phyloP scores from a whole-genome alignment of 2,797 vertebrate genomes.

The Fratercula arctica region DNA sequence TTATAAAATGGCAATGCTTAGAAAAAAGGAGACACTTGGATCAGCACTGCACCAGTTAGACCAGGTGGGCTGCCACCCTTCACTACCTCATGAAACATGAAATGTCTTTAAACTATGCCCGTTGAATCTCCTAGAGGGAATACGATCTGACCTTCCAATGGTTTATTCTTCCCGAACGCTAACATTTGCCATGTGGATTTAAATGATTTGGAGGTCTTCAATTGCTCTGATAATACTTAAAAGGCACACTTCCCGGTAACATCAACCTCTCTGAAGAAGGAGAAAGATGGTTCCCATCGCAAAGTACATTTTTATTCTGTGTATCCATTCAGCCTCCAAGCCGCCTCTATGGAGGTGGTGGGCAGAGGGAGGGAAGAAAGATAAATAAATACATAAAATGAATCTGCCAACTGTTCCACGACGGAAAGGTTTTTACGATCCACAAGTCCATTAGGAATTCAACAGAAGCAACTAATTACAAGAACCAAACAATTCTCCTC shows the following conservation, averaged over 20 bases:
- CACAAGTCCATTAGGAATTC: conserved; percentile 41
- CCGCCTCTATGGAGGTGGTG: neutral
- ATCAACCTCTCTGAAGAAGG: neutral
- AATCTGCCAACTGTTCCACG: conserved; percentile 32
- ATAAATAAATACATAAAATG: neutral
- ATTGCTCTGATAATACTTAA: neutral
- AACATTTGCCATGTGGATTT: neutral
- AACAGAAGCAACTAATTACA: conserved; percentile 65
- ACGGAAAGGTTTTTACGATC: conserved; percentile 31
- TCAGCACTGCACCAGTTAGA: neutral
- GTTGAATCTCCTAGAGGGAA: neutral
- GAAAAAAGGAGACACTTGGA: neutral
- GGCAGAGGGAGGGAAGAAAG: neutral
- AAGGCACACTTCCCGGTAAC: neutral
- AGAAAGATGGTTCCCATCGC: neutral
- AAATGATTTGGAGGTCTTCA: neutral
- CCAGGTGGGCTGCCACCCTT: neutral
- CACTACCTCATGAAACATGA: neutral
- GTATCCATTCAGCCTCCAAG: neutral
- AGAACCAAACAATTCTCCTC: conserved; percentile 12
- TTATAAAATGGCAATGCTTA: neutral
- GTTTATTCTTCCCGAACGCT: neutral
- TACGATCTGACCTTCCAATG: neutral
- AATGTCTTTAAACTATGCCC: neutral
- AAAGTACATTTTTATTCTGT: neutral